Base-by-base conservation (phyloP, 2,888 invertebrate genomes). In the Oligia latruncula region DNA sequence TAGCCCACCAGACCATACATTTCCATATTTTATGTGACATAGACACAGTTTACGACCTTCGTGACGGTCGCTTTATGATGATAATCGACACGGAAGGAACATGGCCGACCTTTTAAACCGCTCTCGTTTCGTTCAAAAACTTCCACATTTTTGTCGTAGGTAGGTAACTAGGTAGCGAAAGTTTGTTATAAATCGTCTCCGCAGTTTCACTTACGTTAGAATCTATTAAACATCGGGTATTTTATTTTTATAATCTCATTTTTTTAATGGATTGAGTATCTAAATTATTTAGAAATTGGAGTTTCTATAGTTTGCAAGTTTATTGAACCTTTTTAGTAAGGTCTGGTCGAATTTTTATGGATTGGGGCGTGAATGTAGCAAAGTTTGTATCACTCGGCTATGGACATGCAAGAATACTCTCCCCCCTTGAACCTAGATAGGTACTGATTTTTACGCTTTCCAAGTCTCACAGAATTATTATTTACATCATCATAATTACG, bases 1-100 rank as follows among this genome's bases (percentile, higher is more conserved):
- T 86, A 68, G 52, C 40, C 60, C 71, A 15, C 62, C 49, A 64
- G 49, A 65, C 73, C 67, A 86, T 87, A 82, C 79, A 82, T 70
- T 74, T 77, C 67, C 70, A 78, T 78, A 82, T 83, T 87, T 87
- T 83, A 85, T 80, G 79, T 65, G 76, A 68, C 80, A 68, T 79
- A 77, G 81, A 71, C 76, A 76, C 62, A 64, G 76, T 85, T 87
- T 85, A 87, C 77, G 83, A 79, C 78, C 82, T 86, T 83, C 81
- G 82, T 85, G 82, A 81, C 76, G 78, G 74, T 79, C 70, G 80
- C 65, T 43, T 71, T 85, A 81, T 78, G 74, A 87, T 83, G 79
- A 72, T 80, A 81, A 82, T 85, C 71, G 81, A 81, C 86, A 84
- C 80, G 85, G 71, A 84, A 79, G 85, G 71, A 83, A 80, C 70